Conservation (phyloP, 1,140 invertebrate species). For the Branchinecta lindahli region DNA sequence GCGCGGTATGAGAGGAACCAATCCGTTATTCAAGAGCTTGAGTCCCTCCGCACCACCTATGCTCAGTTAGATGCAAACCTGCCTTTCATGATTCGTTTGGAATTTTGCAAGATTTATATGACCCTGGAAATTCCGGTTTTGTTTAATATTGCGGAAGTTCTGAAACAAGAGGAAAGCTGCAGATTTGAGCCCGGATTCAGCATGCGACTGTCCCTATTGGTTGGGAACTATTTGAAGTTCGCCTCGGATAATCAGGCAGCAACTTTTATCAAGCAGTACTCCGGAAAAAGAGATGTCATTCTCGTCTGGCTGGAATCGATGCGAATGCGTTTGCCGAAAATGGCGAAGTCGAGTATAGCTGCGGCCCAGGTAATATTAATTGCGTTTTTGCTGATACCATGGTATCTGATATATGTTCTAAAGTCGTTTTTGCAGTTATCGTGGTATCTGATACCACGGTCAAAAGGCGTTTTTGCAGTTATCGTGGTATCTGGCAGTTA, state of each 20-base stretch:
- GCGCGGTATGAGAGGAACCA: background rate
- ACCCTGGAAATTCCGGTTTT: background rate
- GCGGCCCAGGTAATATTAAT: background rate
- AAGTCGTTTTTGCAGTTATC: no score
- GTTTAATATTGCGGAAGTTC: background rate
- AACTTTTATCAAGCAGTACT: background rate
- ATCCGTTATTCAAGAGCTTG: background rate
- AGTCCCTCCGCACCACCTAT: background rate
- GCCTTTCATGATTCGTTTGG: background rate
- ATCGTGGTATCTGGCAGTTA: no score
- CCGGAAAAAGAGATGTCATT: background rate
- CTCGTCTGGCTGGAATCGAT: background rate
- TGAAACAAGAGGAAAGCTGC: background rate
- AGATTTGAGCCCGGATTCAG: background rate
- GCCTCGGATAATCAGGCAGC: background rate
- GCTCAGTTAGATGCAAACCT: no score
- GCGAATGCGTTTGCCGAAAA: background rate
- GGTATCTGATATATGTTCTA: no score
- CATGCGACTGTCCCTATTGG: background rate
- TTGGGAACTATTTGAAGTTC: background rate
- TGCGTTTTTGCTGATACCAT: no score
- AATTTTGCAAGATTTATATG: background rate
- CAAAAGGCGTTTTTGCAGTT: no score
- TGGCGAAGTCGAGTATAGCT: conserved; percentile 6
- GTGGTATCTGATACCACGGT: no score